Base-by-base conservation (phyloP, 2,797 vertebrate species). In the Mus caroli region DNA sequence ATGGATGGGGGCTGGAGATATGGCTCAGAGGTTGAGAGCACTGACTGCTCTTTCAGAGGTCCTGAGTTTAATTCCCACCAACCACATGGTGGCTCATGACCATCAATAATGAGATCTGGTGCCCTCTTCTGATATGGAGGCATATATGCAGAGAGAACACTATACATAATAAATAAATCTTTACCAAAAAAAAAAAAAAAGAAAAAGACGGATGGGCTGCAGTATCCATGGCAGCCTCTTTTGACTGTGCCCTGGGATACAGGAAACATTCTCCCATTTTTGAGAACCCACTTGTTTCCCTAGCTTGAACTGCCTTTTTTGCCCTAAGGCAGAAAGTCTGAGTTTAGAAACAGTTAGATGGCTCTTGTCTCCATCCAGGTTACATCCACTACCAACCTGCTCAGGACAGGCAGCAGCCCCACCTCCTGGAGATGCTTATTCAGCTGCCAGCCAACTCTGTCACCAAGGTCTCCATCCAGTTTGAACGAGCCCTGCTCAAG, bases 321-420 rank as follows among this genome's bases (percentile, higher is more conserved):
- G 60, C 62, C 31, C 58, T 77, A 31, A 6, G 62, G 43, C n/a
- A 54, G 56, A 40, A 24, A 11, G 20, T 12, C 9, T 22, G 91
- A 56, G 12, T 64, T 37, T 37, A 46, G 26, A 15, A 78, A 3
- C 13, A 40, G 85, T 0, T 14, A 0, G 24, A 94, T 91, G 94
- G 58, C 37, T 84, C 83, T 96, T 0, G 0, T 0, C 0, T 97
- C 22, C 97, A 88, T 96, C 82, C 94, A 99, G 99, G 99, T 98
- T 99, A 99, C 96, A 99, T 99, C 98, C 99, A 99, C 98, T 99
- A 99, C 97, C 98, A 99, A 98, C 99, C 99, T 0, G 99, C 99
- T 37, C 99, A 99, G 98, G 99, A 99, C 98, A 99, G 99, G 7
- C 97, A 98, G 92, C 99, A 99, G 95, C 99, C 99, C 78, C 99